Base-by-base conservation (phyloP, 2,888 invertebrate genomes). In the Chrysomela aeneicollis region DNA sequence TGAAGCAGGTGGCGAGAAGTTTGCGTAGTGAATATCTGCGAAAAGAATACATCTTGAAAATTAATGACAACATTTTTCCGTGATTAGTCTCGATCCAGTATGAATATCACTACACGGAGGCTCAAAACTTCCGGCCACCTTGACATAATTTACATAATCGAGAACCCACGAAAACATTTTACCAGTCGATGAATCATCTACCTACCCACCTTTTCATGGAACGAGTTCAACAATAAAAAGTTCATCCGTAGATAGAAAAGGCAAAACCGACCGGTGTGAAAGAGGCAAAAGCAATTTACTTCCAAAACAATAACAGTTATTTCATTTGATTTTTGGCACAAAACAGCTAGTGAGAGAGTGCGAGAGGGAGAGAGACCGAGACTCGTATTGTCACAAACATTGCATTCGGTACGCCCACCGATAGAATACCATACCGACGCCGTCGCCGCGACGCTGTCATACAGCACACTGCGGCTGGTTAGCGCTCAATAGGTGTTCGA, bases 391-490 rank as follows among this genome's bases (percentile, higher is more conserved):
- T 77, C 76, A 72, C 71, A 70, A 72, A 71, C 74, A 75, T 75
- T 73, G 72, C 64, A 67, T 69, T 61, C 70, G 76, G 73, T 73
- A 77, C 77, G 76, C 76, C 77, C 78, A 76, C 77, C 73, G 66
- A 62, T 63, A 61, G 64, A 64, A 58, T 60, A 68, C 65, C 68
- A 62, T 68, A 61, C 60, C 68, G 73, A 74, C 75, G 74, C 70
- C 55, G 66, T 67, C 71, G 72, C 68, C 74, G 72, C 74, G 74
- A 73, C 74, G 74, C 67, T 66, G 64, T 55, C 59, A 55, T 53
- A 69, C 68, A 64, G 64, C 71, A 73, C 71, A 77, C 78, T 78
- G 77, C 77, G 71, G 75, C 53, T 64, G 42, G 42, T 15, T 68
- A 61, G 67, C 74, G 77, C 73, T 78, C 77, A 72, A 77, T 77